Evolutionary conservation across 1,140 invertebrate genomes (phyloP).

Genomic region (Cydia splendana): DNA sequence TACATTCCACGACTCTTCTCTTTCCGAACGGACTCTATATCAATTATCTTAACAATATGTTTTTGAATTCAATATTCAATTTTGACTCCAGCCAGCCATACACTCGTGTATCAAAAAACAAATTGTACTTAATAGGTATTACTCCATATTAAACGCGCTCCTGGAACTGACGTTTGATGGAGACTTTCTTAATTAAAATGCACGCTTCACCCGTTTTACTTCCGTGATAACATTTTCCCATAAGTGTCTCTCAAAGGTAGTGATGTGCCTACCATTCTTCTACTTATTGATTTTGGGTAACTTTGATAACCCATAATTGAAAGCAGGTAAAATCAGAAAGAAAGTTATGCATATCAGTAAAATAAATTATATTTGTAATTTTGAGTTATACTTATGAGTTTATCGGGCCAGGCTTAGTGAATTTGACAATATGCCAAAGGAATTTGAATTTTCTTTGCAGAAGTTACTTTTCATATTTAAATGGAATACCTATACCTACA

Average conservation of each 20-base stretch:
- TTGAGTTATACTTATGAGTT: no score
- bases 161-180: background rate
- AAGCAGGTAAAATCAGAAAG: no score
- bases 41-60: no score
- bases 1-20: no score
- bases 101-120: background rate
- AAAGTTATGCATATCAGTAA: no score
- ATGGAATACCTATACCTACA: no score
- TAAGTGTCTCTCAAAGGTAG: constrained; percentile 4
- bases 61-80: background rate
- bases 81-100: background rate
- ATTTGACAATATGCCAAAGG: no score
- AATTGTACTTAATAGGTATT: background rate
- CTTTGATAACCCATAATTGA: background rate
- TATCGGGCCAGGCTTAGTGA: no score
- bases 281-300: background rate
- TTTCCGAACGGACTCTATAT: no score
- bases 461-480: no score
- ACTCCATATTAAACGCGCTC: background rate
- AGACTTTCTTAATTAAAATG: constrained; percentile 8
- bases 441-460: no score
- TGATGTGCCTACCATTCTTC: background rate
- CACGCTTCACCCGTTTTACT: background rate
- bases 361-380: no score
- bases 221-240: constrained; percentile 19